These are phyloP conservation scores for Dasypus novemcinctus DNA, from an alignment of 2,113 vertebrate species.

Conservation along the genomic window DNA sequence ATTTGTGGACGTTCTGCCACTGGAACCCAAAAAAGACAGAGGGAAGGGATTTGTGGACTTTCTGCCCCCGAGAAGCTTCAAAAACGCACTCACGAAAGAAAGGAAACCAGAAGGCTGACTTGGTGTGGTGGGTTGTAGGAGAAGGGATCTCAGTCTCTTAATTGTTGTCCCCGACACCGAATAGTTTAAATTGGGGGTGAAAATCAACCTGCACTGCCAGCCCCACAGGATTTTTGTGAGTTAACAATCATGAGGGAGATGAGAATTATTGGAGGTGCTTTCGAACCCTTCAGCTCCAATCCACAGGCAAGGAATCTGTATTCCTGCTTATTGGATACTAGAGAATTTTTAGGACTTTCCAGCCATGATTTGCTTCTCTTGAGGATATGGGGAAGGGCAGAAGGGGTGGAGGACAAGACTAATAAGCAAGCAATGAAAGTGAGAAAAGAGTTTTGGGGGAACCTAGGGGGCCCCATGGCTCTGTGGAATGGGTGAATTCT, in stretches of 20 bases:
- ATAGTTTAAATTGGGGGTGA: no score
- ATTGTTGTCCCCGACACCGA: fast-evolving
- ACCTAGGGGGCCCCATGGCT: no score
- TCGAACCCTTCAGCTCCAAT: fast-evolving
- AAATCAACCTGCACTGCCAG: fast-evolving
- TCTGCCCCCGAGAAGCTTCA: not conserved
- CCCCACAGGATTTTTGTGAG: not conserved
- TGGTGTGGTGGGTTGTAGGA: fast-evolving
- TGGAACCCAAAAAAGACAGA: not conserved
- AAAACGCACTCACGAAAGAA: fast-evolving
- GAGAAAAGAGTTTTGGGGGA: no score
- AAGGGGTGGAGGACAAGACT: not conserved
- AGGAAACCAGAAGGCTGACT: fast-evolving
- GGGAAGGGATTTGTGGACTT: not conserved
- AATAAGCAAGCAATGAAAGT: not conserved
- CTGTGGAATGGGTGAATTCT: fast-evolving
- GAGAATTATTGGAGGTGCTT: not conserved
- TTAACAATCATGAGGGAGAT: not conserved
- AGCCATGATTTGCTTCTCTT: fast-evolving
- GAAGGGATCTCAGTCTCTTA: fast-evolving
- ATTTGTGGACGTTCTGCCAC: no score
- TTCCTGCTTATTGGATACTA: not conserved
- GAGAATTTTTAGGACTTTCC: not conserved
- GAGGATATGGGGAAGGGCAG: not conserved
- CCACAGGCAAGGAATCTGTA: no score